Percentiles rank a stretch among this genome's conserved stretches.
Evolutionary conservation across 2,888 invertebrate species (phyloP).

Genomic region (Sclerodermus sp.): DNA sequence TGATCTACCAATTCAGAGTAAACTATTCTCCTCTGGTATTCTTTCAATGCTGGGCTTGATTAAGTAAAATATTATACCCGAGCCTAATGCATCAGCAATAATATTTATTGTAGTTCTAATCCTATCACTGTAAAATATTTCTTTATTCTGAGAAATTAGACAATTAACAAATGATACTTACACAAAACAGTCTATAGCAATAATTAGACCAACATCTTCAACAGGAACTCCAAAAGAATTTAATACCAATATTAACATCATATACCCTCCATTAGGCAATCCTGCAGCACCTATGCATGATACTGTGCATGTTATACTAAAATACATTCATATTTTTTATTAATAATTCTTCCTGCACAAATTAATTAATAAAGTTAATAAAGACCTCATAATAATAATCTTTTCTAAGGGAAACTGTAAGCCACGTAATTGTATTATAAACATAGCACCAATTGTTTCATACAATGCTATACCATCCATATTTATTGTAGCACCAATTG

Average conservation of each 20-base stretch:
- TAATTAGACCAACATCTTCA: slow-evolving; percentile 86
- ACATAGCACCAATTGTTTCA: slow-evolving; percentile 96
- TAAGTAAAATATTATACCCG: slow-evolving; percentile 40
- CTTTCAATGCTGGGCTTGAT: no score
- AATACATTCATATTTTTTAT: background rate
- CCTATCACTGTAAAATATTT: slow-evolving; percentile 41
- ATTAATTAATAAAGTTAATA: slow-evolving; percentile 13
- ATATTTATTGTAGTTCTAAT: slow-evolving; percentile 51
- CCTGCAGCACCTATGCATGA: slow-evolving; percentile 98
- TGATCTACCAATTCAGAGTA: no score
- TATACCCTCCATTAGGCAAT: slow-evolving; percentile 92
- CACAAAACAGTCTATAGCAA: slow-evolving; percentile 92
- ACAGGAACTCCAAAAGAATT: slow-evolving; percentile 89
- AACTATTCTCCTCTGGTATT: no score
- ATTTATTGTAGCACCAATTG: slow-evolving; percentile 97
- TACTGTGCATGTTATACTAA: slow-evolving; percentile 91
- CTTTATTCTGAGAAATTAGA: background rate
- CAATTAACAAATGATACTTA: slow-evolving; percentile 49
- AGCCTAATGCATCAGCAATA: slow-evolving; percentile 47
- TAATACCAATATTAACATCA: slow-evolving; percentile 94
- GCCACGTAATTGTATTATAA: slow-evolving; percentile 90
- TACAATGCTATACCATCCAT: slow-evolving; percentile 98
- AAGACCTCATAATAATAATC: slow-evolving; percentile 92
- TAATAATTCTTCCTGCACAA: background rate
- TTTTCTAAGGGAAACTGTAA: slow-evolving; percentile 83